Evolutionary conservation across 2,113 vertebrate genomes (phyloP).

Genomic region (Sclerurus mexicanus): DNA sequence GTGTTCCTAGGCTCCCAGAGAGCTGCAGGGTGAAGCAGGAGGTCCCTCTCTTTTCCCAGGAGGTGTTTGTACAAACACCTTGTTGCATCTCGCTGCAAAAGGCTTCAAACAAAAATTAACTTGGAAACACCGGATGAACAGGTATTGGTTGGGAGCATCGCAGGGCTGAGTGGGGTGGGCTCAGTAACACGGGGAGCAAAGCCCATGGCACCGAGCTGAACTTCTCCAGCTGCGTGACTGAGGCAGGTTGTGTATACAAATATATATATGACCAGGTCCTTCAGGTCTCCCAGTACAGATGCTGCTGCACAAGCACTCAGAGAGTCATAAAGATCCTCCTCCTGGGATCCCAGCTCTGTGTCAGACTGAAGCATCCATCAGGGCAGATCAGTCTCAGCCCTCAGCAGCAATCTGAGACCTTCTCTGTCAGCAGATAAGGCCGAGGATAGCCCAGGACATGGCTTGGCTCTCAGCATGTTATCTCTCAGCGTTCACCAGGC

Average conservation of each 20-base stretch:
- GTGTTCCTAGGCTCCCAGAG: background rate
- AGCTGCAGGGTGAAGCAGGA: background rate
- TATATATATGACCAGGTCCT: background rate
- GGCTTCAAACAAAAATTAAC: background rate
- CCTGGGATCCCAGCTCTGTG: background rate
- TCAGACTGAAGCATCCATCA: background rate
- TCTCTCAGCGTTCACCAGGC: rapidly evolving
- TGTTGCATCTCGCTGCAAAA: background rate
- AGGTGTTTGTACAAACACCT: background rate
- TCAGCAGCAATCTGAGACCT: background rate
- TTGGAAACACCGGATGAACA: background rate
- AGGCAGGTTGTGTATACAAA: background rate
- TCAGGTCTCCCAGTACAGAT: background rate
- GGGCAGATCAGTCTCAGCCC: background rate
- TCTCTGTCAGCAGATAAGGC: background rate
- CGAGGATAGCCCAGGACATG: background rate
- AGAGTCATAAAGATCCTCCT: background rate
- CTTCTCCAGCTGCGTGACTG: background rate
- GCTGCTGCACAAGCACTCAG: background rate
- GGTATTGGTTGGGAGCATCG: rapidly evolving
- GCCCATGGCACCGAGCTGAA: background rate
- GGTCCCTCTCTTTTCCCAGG: background rate
- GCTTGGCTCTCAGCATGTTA: rapidly evolving
- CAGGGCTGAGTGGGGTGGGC: rapidly evolving
- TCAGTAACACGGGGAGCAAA: background rate